A percentile compares a stretch with the other conserved stretches of the same genome.
phyloP scores from a whole-genome alignment of 2,888 invertebrate genomes.

The Calameuta filiformis region DNA sequence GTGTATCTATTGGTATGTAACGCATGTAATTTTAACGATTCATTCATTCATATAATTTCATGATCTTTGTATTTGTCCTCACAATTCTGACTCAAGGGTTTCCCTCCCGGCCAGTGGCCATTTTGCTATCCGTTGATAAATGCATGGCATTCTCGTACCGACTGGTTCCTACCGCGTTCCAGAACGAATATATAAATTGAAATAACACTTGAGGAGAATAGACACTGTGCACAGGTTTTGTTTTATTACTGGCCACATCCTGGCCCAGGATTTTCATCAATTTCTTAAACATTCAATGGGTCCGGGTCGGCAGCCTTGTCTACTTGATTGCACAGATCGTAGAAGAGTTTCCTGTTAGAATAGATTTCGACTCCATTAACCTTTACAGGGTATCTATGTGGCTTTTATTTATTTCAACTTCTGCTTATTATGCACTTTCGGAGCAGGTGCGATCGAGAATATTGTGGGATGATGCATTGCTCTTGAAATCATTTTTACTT shows the following conservation, averaged over 20 bases:
- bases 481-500: neutral
- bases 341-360: neutral
- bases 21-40: neutral
- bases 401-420: neutral
- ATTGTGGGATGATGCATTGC: neutral
- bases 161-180: slow-evolving; percentile 52
- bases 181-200: slow-evolving; percentile 24
- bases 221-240: slow-evolving; percentile 5
- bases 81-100: neutral
- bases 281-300: neutral
- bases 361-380: neutral
- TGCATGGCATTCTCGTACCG: slow-evolving; percentile 63
- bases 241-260: slow-evolving; percentile 7
- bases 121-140: slow-evolving; percentile 67
- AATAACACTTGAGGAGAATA: slow-evolving; percentile 8
- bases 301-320: neutral
- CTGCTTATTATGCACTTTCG: neutral
- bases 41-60: neutral
- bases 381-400: neutral
- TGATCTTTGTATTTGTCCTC: neutral
- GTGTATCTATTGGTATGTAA: slow-evolving; percentile 5
- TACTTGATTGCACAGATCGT: neutral
- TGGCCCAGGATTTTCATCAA: neutral
- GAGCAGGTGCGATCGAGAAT: neutral
- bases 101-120: slow-evolving; percentile 48